Evolutionary conservation across 1,140 invertebrate genomes (phyloP).

Genomic region (Limonius californicus): DNA sequence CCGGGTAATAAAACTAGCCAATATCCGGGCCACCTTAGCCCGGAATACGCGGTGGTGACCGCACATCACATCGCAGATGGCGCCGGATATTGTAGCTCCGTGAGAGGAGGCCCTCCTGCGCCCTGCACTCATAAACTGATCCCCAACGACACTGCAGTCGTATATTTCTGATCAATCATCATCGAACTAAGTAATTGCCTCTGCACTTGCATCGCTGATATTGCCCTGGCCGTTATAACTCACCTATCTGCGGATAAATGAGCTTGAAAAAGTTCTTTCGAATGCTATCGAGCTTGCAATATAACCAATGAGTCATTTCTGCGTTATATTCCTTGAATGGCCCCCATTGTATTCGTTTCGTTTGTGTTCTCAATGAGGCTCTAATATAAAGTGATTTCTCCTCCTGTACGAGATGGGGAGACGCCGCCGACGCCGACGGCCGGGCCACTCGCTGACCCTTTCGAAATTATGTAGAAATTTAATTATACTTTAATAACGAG

Average conservation of each 20-base stretch:
- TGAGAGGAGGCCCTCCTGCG: slow-evolving; percentile 21
- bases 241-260: slow-evolving; percentile 1
- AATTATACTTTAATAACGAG: slow-evolving; percentile 45
- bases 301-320: background rate
- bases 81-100: slow-evolving; percentile 40
- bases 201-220: background rate
- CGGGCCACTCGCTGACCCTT: slow-evolving; percentile 28
- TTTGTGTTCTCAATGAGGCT: background rate
- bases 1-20: slow-evolving; percentile 43
- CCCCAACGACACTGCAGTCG: background rate
- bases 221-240: background rate
- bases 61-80: slow-evolving; percentile 34
- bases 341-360: background rate
- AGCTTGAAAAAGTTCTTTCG: slow-evolving; percentile 8
- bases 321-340: background rate
- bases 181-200: slow-evolving; percentile 9
- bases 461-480: slow-evolving; percentile 42
- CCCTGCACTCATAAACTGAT: slow-evolving; percentile 16
- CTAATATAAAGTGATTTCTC: slow-evolving; percentile 3
- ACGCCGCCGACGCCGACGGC: background rate
- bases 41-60: slow-evolving; percentile 16
- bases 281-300: slow-evolving; percentile 4
- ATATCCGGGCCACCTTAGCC: slow-evolving; percentile 41
- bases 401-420: background rate
- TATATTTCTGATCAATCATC: slow-evolving; percentile 16